A percentile compares a stretch with the other conserved stretches of the same genome.
phyloP scores from a whole-genome alignment of 2,113 vertebrate genomes.

The Murina feae region DNA sequence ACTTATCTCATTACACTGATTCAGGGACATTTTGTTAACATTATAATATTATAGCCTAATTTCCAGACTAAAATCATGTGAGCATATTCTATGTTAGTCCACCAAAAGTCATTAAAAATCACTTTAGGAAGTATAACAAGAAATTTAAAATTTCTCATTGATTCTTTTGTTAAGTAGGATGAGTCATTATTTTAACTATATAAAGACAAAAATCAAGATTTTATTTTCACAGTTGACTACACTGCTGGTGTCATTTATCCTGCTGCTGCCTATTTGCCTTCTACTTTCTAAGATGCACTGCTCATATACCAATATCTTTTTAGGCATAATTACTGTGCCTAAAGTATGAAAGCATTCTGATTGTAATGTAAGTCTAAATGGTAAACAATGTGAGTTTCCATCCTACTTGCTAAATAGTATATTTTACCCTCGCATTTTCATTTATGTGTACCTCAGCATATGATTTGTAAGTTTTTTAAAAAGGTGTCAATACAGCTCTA shows the following conservation, averaged over 20 bases:
- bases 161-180: neutral
- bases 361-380: neutral
- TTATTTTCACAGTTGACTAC: neutral
- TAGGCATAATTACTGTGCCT: neutral
- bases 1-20: neutral
- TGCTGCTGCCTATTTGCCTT: neutral
- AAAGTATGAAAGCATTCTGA: slow-evolving; percentile 38
- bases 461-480: neutral
- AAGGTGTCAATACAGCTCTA: neutral
- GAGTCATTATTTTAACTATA: neutral
- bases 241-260: neutral
- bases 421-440: neutral
- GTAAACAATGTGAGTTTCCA: neutral
- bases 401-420: neutral
- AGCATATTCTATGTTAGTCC: neutral
- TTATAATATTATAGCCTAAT: neutral
- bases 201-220: neutral
- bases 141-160: neutral
- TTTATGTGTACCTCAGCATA: neutral
- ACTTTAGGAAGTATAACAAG: neutral
- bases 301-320: neutral
- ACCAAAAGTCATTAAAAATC: neutral
- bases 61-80: neutral
- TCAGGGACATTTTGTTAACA: neutral
- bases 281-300: neutral